phyloP scores from a whole-genome alignment of 2,888 invertebrate genomes.

The Pterostichus niger region DNA sequence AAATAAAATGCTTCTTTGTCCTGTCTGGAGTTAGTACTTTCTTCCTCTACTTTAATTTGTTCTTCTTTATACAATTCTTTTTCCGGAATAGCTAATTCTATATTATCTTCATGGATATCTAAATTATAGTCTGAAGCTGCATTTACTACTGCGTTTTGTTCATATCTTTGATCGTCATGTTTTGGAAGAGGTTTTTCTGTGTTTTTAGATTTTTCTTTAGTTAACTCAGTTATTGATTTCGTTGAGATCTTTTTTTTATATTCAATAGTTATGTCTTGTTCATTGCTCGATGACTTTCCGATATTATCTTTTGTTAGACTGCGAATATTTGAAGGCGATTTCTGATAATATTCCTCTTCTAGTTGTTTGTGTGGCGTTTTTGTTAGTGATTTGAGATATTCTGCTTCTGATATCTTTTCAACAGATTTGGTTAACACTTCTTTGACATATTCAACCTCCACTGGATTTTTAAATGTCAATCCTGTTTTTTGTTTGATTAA shows the following conservation, averaged over 20 bases:
- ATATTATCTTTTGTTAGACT: neutral
- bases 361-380: conserved; percentile 1
- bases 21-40: neutral
- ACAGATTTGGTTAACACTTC: conserved; percentile 34
- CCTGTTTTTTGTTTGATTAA: too few species aligned
- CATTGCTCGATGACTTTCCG: neutral
- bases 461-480: neutral
- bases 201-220: neutral
- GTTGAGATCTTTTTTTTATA: conserved; percentile 8
- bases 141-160: neutral
- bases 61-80: neutral
- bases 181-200: neutral
- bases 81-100: too few species aligned
- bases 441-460: neutral
- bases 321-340: too few species aligned
- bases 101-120: too few species aligned
- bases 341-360: neutral
- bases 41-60: neutral
- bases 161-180: neutral
- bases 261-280: neutral
- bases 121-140: too few species aligned
- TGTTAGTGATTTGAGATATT: neutral
- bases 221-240: neutral
- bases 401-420: conserved; percentile 14
- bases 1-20: neutral